Evolutionary conservation across 2,797 vertebrate genomes (phyloP).

Genomic region (Onychomys arenicola): DNA sequence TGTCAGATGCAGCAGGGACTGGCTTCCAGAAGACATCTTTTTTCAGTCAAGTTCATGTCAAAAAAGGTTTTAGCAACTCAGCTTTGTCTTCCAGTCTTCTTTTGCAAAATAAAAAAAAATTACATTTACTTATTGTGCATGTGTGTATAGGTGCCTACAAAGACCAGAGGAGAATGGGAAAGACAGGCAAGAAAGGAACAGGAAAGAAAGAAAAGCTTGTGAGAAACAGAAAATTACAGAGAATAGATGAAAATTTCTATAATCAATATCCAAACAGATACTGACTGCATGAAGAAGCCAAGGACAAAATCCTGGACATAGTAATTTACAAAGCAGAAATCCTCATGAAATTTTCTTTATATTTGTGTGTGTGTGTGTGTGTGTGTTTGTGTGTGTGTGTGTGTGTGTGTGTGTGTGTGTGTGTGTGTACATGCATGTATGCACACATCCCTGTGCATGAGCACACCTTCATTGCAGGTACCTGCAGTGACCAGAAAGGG

Average conservation of each 20-base stretch:
- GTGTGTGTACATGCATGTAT: background rate
- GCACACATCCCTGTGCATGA: background rate
- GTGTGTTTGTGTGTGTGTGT: background rate
- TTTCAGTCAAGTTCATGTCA: background rate
- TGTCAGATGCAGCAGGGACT: background rate
- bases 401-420: too few species aligned
- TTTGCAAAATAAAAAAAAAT: rapidly evolving
- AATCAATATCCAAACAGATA: background rate
- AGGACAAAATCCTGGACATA: background rate
- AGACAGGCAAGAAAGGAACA: background rate
- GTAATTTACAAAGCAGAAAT: background rate
- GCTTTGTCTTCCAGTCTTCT: background rate
- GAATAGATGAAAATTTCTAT: background rate
- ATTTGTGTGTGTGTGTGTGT: too few species aligned
- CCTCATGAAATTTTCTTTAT: background rate
- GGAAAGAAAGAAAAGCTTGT: background rate
- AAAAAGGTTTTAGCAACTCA: background rate
- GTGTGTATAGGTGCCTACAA: background rate
- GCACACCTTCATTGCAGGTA: too few species aligned
- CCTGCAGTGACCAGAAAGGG: background rate
- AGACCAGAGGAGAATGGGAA: background rate
- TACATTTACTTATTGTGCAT: background rate
- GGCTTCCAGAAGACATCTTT: background rate
- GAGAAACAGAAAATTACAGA: background rate
- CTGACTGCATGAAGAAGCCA: background rate